A percentile compares a stretch with the other conserved stretches of the same genome.
Evolutionary conservation across 1,140 invertebrate species (phyloP).

Genomic region (Monochamus saltuarius): DNA sequence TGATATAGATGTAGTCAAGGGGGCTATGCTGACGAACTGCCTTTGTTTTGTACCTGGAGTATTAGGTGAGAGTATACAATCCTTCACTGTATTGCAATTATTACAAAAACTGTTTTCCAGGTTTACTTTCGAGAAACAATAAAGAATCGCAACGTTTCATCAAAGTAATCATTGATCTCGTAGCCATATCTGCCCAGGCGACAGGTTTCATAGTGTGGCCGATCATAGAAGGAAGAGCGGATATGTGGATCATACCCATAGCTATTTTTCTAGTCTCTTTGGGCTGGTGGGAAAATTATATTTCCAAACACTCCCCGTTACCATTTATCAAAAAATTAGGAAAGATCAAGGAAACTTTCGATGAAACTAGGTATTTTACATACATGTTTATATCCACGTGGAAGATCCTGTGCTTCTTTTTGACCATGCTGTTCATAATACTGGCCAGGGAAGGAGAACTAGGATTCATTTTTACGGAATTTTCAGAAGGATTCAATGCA

Average conservation of each 20-base stretch:
- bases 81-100: too few species aligned
- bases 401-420: constrained; percentile 82
- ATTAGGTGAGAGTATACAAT: constrained; percentile 61
- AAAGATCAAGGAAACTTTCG: constrained; percentile 78
- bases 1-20: constrained; percentile 87
- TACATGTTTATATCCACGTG: constrained; percentile 86
- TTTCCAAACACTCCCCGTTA: constrained; percentile 77
- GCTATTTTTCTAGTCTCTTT: constrained; percentile 82
- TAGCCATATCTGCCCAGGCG: constrained; percentile 80
- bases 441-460: constrained; percentile 75
- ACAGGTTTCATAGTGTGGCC: constrained; percentile 91
- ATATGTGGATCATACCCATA: constrained; percentile 81
- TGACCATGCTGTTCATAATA: constrained; percentile 70
- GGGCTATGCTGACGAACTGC: constrained; percentile 91
- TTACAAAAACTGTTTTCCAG: too few species aligned
- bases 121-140: constrained; percentile 74
- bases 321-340: constrained; percentile 76
- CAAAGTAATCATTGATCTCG: constrained; percentile 79
- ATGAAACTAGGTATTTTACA: constrained; percentile 79
- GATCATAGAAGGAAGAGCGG: constrained; percentile 66
- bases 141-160: constrained; percentile 77
- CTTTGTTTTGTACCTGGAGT: constrained; percentile 87
- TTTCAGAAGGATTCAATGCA: constrained; percentile 71
- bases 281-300: constrained; percentile 97
- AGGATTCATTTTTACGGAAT: constrained; percentile 74